phyloP scores from a whole-genome alignment of 2,797 vertebrate species.

The Aselliscus stoliczkanus region DNA sequence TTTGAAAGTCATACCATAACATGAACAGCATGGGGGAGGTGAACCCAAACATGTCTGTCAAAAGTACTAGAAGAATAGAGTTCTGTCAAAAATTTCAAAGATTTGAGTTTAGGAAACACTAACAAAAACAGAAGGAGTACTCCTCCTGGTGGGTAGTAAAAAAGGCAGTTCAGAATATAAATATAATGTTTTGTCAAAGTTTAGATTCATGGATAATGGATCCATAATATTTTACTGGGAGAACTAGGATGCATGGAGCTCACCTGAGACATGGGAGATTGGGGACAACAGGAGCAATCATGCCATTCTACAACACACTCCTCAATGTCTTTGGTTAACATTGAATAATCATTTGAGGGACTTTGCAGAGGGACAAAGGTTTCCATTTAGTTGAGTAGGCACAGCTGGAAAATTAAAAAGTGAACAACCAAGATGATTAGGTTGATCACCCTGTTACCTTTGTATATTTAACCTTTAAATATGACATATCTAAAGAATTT shows the following conservation, averaged over 20 bases:
- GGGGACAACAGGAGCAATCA: neutral
- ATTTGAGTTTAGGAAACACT: neutral
- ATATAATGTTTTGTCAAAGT: neutral
- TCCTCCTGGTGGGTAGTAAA: neutral
- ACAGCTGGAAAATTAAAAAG: slow-evolving; percentile 15
- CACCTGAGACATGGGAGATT: neutral
- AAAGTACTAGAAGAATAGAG: neutral
- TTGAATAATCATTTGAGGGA: neutral
- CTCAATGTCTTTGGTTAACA: neutral
- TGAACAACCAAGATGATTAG: neutral
- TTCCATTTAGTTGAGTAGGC: neutral
- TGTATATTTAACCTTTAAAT: slow-evolving; percentile 11
- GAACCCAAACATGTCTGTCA: slow-evolving; percentile 1
- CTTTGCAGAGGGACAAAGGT: neutral
- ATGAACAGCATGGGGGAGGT: neutral
- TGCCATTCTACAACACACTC: neutral
- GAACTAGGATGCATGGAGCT: neutral
- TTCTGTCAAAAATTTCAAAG: neutral
- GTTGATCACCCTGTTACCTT: neutral
- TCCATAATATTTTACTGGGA: slow-evolving; percentile 18
- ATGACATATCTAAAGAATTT: neutral
- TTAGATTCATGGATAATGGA: neutral
- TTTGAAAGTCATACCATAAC: neutral
- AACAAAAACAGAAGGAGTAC: neutral
- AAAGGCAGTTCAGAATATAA: neutral